phyloP scores from a whole-genome alignment of 2,888 invertebrate genomes.

The Pterobdella sp. region DNA sequence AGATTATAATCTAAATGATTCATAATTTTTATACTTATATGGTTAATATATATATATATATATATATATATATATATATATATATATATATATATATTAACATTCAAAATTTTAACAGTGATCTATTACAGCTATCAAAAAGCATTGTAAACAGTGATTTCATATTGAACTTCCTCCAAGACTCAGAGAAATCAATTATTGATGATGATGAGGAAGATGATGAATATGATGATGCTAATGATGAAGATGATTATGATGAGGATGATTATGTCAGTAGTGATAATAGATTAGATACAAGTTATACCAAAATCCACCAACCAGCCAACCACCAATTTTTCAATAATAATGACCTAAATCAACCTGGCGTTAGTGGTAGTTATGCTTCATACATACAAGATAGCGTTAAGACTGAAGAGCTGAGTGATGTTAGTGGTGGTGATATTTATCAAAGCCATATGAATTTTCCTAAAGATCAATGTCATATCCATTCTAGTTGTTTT shows the following conservation, averaged over 20 bases:
- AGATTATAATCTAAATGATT: no score
- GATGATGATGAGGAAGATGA: slow-evolving; percentile 4
- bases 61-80: no score
- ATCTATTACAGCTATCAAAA: neutral
- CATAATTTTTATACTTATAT: no score
- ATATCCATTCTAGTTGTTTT: neutral
- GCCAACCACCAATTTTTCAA: no score
- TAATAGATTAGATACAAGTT: neutral
- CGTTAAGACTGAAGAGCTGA: neutral
- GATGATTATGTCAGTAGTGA: slow-evolving; percentile 12
- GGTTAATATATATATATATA: no score
- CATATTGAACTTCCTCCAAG: neutral
- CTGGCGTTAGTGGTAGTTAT: neutral
- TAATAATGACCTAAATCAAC: neutral
- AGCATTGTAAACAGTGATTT: neutral
- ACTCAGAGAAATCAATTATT: neutral
- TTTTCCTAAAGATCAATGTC: neutral
- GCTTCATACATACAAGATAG: no score
- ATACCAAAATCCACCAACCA: neutral
- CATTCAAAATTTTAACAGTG: no score
- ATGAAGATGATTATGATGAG: slow-evolving; percentile 4
- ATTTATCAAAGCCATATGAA: neutral
- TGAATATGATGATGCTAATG: slow-evolving; percentile 11
- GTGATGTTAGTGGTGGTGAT: neutral
- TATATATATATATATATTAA: no score